These are phyloP conservation scores for Mionectes macconnelli DNA, from an alignment of 2,113 vertebrate genomes.

Conservation along the genomic window DNA sequence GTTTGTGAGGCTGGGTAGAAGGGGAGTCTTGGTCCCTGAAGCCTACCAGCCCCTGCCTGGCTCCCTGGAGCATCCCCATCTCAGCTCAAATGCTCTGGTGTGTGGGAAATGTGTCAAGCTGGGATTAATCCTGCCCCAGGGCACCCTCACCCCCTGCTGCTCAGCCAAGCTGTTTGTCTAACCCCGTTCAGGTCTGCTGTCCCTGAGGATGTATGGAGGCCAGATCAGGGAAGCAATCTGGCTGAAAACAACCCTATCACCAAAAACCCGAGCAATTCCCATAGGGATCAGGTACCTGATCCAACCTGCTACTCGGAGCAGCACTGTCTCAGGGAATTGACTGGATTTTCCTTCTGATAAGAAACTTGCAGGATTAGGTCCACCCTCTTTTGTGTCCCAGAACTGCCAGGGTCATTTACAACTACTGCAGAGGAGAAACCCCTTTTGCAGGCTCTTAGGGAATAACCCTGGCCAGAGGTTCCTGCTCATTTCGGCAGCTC, in stretches of 20 bases:
- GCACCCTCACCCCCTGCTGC: background rate
- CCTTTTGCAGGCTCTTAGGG: background rate
- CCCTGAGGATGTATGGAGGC: background rate
- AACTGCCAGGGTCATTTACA: background rate
- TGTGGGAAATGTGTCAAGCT: conserved; percentile 9
- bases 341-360: background rate
- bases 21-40: background rate
- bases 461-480: background rate
- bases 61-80: background rate
- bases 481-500: background rate
- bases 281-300: background rate
- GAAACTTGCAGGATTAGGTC: background rate
- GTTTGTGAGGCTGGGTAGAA: background rate
- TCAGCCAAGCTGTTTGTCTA: conserved; percentile 53
- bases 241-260: background rate
- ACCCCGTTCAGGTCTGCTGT: conserved; percentile 10
- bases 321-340: background rate
- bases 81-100: background rate
- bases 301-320: rapidly evolving
- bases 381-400: background rate
- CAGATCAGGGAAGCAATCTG: background rate
- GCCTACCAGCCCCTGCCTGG: background rate
- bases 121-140: background rate
- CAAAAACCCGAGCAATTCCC: background rate
- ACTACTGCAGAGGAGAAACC: background rate